Evolutionary conservation across 2,113 vertebrate species (phyloP), one percentile per base, ranked within the genome.

Genomic region (Notarius quadriscutis): DNA sequence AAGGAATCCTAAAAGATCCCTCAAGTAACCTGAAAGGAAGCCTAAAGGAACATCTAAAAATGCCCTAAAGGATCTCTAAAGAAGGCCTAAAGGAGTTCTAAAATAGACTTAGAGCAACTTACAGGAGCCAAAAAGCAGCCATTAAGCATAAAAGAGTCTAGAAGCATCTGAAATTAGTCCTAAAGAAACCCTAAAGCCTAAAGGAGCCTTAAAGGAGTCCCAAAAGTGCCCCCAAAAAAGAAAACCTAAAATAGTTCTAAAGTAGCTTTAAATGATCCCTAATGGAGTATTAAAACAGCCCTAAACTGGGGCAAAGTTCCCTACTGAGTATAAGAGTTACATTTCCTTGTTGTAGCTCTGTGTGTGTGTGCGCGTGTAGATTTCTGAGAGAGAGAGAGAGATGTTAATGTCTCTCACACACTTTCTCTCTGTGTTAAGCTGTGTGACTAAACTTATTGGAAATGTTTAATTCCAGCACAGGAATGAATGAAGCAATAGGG

Each of bases 381-480:
- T 27, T 57, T 48, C 41, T 50, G 41, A 72, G 25, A 67, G 22
- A 69, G 7, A 34, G 84, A 79, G 30, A 84, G 62, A 86, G 34
- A 81, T 7, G 22, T n/a, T 22, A n/a, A 60, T 87, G 57, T 41
- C 85, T 88, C 87, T 83, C 77, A 62, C 71, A 84, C 83, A 86
- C 85, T 89, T 60, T 25, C 15, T 86, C 57, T 53, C 62, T 85
- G 50, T 51, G 84, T 88, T 88, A 90, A 90, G 84, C 91, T 86
- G 88, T 89, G 91, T 90, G 88, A 89, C 87, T 67, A 87, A 88
- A 88, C 83, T 84, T 84, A 88, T 86, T 88, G 77, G 84, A 88
- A 90, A 78, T 90, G 89, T 91, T 91, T 91, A 90, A 91, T 91
- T 90, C 88, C 88, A 87, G 83, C 30, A 84, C 82, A 63, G 87